Percentiles rank a stretch among this genome's conserved stretches.
These are phyloP conservation scores for Typhlomys cinereus DNA, from an alignment of 2,113 vertebrate species.

Conservation along the genomic window DNA sequence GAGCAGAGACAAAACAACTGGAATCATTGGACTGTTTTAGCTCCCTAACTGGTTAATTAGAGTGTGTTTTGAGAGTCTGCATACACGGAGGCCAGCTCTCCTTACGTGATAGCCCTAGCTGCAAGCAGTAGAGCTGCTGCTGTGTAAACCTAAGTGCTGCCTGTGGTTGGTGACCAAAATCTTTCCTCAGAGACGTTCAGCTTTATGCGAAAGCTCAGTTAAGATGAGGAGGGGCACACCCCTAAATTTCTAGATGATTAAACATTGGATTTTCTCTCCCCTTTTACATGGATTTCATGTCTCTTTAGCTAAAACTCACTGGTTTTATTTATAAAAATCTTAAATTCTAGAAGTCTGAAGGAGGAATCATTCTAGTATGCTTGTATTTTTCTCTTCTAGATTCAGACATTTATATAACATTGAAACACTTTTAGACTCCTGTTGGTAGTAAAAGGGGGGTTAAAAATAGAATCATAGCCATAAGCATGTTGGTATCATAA, in stretches of 20 bases:
- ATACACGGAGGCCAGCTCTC: constrained; percentile 67
- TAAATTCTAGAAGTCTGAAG: constrained; percentile 70
- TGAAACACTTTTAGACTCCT: constrained; percentile 71
- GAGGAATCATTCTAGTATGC: constrained; percentile 74
- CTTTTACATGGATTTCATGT: constrained; percentile 61
- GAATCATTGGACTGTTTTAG: constrained; percentile 76
- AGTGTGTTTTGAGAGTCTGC: constrained; percentile 74
- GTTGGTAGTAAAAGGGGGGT: constrained; percentile 77
- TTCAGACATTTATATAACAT: constrained; percentile 65
- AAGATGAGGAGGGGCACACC: constrained; percentile 64
- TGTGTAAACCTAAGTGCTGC: constrained; percentile 72
- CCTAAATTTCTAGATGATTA: constrained; percentile 68
- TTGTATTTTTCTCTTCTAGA: constrained; percentile 69
- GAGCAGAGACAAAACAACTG: constrained; percentile 71
- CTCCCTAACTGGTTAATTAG: constrained; percentile 76
- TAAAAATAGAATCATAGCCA: constrained; percentile 78
- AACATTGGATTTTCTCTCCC: constrained; percentile 73
- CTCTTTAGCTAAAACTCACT: constrained; percentile 72
- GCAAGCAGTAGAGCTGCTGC: constrained; percentile 74
- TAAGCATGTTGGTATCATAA: constrained; percentile 65
- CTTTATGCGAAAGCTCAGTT: constrained; percentile 64
- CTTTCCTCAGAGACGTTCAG: constrained; percentile 66
- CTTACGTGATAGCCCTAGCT: constrained; percentile 70
- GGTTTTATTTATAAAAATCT: constrained; percentile 75
- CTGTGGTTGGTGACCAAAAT: constrained; percentile 80